These are phyloP conservation scores for Pyrochroa serraticornis DNA, from an alignment of 2,888 invertebrate genomes.

Conservation along the genomic window DNA sequence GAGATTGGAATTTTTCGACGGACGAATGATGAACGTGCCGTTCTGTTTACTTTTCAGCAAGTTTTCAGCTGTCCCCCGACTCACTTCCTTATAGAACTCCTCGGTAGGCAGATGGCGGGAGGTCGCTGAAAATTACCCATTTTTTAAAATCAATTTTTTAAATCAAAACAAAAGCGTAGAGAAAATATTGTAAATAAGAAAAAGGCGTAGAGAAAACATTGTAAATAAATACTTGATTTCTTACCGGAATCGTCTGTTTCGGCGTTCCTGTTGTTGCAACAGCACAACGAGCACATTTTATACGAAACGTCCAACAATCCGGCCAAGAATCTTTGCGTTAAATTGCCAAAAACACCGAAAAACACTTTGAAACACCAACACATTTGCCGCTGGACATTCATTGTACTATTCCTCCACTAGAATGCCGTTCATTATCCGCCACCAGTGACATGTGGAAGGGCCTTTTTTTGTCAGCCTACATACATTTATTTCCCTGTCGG, in stretches of 20 bases:
- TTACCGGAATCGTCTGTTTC: slow-evolving; percentile 16
- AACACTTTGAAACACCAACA: slow-evolving; percentile 52
- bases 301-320: slow-evolving; percentile 45
- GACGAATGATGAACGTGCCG: slow-evolving; percentile 65
- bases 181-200: not conserved
- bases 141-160: not conserved
- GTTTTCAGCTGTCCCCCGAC: slow-evolving; percentile 61
- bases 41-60: slow-evolving; percentile 63
- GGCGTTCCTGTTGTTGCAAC: slow-evolving; percentile 30
- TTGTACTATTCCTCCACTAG: slow-evolving; percentile 21
- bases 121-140: not conserved
- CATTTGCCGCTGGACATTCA: slow-evolving; percentile 38
- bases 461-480: slow-evolving; percentile 5
- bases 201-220: not conserved
- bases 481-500: too few relatives aligned
- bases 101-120: slow-evolving; percentile 44
- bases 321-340: slow-evolving; percentile 44
- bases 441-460: slow-evolving; percentile 15
- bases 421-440: slow-evolving; percentile 13
- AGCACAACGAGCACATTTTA: slow-evolving; percentile 49
- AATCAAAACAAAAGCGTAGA: not conserved
- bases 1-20: slow-evolving; percentile 59
- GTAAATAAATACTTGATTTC: not conserved
- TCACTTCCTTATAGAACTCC: slow-evolving; percentile 64
- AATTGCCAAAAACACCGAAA: slow-evolving; percentile 50